Conservation (phyloP, 2,113 vertebrate species). For the Corythornis vintsioides region DNA sequence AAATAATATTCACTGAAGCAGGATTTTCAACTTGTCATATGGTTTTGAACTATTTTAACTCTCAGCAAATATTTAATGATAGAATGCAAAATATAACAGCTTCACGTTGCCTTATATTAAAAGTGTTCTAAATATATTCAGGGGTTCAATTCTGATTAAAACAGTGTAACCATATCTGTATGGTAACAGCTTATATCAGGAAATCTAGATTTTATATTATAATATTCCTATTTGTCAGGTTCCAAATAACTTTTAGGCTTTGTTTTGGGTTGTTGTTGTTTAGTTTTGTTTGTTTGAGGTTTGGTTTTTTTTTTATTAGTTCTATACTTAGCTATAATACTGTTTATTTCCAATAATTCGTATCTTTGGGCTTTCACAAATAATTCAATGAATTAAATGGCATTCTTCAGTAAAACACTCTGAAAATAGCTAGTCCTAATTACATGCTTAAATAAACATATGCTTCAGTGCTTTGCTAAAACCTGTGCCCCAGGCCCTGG, state of each 20-base stretch:
- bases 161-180: neutral
- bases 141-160: neutral
- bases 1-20: neutral
- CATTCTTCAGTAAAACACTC: neutral
- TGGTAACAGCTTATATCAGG: neutral
- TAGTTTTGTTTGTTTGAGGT: neutral
- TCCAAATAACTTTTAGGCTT: neutral
- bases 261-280: neutral
- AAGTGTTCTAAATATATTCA: neutral
- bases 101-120: neutral
- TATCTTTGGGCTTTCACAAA: neutral
- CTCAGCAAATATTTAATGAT: neutral
- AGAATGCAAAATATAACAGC: neutral
- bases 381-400: neutral
- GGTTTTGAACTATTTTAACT: neutral
- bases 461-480: neutral
- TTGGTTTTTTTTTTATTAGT: neutral
- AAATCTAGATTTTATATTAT: neutral
- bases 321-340: neutral
- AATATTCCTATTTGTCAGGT: neutral
- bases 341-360: neutral
- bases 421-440: neutral
- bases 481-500: neutral
- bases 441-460: conserved; percentile 4
- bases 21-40: neutral